Evolutionary conservation across 2,113 vertebrate genomes (phyloP).

Genomic region (Tychaedon coryphoeus): DNA sequence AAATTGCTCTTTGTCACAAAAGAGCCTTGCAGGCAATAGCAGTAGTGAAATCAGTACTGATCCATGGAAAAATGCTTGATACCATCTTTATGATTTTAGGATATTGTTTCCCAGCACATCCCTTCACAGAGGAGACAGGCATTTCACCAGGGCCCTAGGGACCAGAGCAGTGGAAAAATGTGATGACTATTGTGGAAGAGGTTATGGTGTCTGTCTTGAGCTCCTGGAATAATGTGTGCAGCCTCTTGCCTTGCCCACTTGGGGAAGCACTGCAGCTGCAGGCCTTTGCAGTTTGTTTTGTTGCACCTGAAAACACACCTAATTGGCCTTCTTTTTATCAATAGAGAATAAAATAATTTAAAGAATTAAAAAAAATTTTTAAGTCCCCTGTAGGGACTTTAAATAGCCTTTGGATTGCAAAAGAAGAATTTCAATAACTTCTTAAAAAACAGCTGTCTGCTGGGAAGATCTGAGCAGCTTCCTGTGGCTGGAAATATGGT

Average conservation of each 20-base stretch:
- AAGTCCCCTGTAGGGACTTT: background rate
- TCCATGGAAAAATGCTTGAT: background rate
- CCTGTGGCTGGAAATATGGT: background rate
- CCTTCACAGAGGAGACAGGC: background rate
- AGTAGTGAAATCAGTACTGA: background rate
- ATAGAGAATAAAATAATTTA: background rate
- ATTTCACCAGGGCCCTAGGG: background rate
- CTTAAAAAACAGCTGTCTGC: background rate
- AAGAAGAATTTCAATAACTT: background rate
- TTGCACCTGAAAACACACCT: background rate
- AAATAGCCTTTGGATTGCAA: background rate
- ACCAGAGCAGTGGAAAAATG: background rate
- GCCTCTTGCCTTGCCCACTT: background rate
- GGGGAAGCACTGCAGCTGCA: rapidly evolving
- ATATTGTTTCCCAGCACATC: background rate
- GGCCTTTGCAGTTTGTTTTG: background rate
- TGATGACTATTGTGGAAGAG: background rate
- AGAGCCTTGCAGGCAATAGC: background rate
- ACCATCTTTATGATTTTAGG: background rate
- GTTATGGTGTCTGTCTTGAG: background rate
- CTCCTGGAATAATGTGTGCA: background rate
- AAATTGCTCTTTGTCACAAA: background rate
- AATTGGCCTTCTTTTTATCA: background rate
- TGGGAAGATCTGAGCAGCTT: background rate
- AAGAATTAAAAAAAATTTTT: background rate